phyloP scores from a whole-genome alignment of 1,140 invertebrate species.

The Homarus americanus region DNA sequence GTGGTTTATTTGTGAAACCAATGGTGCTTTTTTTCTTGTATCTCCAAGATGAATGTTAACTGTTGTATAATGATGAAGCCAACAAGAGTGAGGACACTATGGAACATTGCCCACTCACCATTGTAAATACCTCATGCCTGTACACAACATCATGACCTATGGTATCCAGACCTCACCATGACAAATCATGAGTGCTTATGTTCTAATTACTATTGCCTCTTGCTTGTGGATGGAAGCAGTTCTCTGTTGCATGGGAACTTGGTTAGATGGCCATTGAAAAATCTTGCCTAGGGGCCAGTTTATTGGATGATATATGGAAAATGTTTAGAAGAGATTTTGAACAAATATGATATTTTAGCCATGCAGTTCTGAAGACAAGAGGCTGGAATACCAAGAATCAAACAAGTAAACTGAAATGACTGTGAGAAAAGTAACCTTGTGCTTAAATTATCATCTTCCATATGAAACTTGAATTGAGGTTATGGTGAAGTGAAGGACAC shows the following conservation, averaged over 20 bases:
- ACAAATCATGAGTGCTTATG: conserved; percentile 55
- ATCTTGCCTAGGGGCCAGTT: not conserved
- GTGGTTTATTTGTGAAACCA: conserved; percentile 74
- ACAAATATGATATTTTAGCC: not conserved
- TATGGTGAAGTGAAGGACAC: conserved; percentile 36
- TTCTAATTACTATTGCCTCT: conserved; percentile 54
- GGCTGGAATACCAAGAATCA: conserved; percentile 6
- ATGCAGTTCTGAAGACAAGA: not conserved
- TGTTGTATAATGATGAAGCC: conserved; percentile 64
- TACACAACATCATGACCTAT: conserved; percentile 64
- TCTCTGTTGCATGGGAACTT: conserved; percentile 28
- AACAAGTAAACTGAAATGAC: not conserved
- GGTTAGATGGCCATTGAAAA: conserved; percentile 18
- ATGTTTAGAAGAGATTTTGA: not conserved
- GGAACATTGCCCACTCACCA: conserved; percentile 63
- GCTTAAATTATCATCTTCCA: conserved; percentile 5
- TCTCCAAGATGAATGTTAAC: conserved; percentile 65
- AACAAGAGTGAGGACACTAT: conserved; percentile 49
- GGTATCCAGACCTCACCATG: conserved; percentile 64
- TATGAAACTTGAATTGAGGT: conserved; percentile 3
- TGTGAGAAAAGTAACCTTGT: not conserved
- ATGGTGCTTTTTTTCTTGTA: conserved; percentile 72
- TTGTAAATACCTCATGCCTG: conserved; percentile 71
- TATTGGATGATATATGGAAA: not conserved
- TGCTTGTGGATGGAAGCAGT: conserved; percentile 50